Evolutionary conservation across 2,113 vertebrate species (phyloP).

Genomic region (Chloebia gouldiae): DNA sequence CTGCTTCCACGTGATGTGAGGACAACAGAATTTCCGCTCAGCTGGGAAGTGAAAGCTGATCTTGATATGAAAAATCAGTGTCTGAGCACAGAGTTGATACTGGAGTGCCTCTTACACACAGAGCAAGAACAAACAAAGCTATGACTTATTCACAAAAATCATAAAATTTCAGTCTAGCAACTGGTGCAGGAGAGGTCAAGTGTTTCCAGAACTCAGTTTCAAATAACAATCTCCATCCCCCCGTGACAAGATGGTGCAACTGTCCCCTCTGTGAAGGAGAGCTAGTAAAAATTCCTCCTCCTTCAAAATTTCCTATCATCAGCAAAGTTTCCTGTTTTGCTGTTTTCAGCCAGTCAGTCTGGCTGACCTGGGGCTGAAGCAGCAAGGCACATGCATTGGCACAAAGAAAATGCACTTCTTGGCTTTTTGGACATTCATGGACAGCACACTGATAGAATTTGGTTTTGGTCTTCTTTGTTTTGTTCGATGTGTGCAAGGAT

Average conservation of each 20-base stretch:
- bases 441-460: background rate
- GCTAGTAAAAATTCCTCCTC: background rate
- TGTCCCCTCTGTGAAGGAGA: background rate
- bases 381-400: background rate
- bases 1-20: background rate
- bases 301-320: background rate
- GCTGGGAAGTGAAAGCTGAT: background rate
- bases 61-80: background rate
- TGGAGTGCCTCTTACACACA: background rate
- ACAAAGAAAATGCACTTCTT: background rate
- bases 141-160: background rate
- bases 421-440: background rate
- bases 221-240: background rate
- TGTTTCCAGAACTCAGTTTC: background rate
- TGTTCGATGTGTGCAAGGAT: rapidly evolving
- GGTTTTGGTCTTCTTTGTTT: background rate
- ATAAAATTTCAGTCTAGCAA: background rate
- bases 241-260: background rate
- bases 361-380: background rate
- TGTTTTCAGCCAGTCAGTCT: background rate
- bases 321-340: background rate
- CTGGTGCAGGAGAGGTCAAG: background rate
- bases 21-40: background rate
- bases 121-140: background rate
- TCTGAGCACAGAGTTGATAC: background rate